phyloP scores from a whole-genome alignment of 2,113 vertebrate genomes.

The Carassius auratus region DNA sequence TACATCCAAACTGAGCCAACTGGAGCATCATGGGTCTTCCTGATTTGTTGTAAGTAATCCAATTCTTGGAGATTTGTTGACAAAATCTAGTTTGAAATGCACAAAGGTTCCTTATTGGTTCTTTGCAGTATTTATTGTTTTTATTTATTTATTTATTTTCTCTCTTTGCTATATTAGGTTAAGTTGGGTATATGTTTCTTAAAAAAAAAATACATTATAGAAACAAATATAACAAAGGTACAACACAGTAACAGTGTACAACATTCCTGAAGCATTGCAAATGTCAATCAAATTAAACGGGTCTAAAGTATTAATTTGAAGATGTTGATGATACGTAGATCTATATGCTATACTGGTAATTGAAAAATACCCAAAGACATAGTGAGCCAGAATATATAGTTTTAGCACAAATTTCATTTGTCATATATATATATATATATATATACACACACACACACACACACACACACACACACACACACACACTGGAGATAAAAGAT shows the following conservation, averaged over 20 bases:
- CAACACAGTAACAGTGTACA: too few species aligned
- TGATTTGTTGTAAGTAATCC: not conserved
- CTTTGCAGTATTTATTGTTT: not conserved
- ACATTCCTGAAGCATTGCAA: not conserved
- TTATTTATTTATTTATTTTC: too few species aligned
- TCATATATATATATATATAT: too few species aligned
- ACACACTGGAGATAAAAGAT: not conserved
- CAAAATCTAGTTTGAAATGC: not conserved
- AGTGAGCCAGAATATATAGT: not conserved
- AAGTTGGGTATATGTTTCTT: not conserved
- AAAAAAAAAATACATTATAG: too few species aligned
- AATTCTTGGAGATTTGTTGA: not conserved
- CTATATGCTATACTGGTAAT: too few species aligned
- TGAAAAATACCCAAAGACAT: too few species aligned
- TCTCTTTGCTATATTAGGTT: not conserved
- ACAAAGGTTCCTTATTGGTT: not conserved
- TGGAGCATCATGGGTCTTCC: not conserved
- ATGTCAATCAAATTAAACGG: not conserved
- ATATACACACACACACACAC: not conserved
- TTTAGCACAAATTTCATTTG: not conserved
- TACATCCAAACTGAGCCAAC: not conserved
- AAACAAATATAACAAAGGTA: too few species aligned
- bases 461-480: too few species aligned
- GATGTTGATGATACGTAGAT: too few species aligned
- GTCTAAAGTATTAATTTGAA: too few species aligned